Base-by-base conservation (phyloP, 1,140 invertebrate genomes). In the Helicorthomorpha holstii region DNA sequence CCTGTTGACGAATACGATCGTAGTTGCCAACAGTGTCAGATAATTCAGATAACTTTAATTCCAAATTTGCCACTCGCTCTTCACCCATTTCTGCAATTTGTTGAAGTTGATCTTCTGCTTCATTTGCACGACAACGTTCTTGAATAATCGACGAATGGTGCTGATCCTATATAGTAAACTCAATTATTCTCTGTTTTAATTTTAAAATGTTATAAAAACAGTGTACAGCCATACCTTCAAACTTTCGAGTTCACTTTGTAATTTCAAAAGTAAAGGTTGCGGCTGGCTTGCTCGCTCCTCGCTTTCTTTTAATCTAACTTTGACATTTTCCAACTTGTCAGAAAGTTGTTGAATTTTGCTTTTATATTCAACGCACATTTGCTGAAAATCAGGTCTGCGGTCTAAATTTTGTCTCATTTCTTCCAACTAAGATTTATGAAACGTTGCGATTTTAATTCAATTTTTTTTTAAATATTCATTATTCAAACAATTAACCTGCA, bases 1-100 rank as follows among this genome's bases (percentile, higher is more conserved):
- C 85, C 56, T 78, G 74, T 49, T 82, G 74, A 38, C 82, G 66
- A 3, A 79, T 60, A 51, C 80, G 71, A 60, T 89, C 84, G 59
- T 87, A 87, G 55, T 76, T 76, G 1, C 85, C 85, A 27, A 89
- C 77, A 0, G 78, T 81, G 49, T 77, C 75, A 0, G 83, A 87
- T 7, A 90, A 67, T 63, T 90, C 84, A 0, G 85, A 82, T 12
- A 91, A 61, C 56, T 80, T 75, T 2, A 77, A 73, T 67, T 91
- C 86, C 48, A 91, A 71, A 49, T 76, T 73, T 2, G 79, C 79
- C 0, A 88, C 83, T 59, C 84, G 69, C 41, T 82, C 75, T 67
- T 88, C 85, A 51, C 60, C 83, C 75, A 56, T 76, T 65, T 26
- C 52, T 23, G 61, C 60, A 24, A 63, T 59, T 21, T 57, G 48